These are phyloP conservation scores for Odontomyia ornata DNA, from an alignment of 2,888 invertebrate species.

Conservation along the genomic window DNA sequence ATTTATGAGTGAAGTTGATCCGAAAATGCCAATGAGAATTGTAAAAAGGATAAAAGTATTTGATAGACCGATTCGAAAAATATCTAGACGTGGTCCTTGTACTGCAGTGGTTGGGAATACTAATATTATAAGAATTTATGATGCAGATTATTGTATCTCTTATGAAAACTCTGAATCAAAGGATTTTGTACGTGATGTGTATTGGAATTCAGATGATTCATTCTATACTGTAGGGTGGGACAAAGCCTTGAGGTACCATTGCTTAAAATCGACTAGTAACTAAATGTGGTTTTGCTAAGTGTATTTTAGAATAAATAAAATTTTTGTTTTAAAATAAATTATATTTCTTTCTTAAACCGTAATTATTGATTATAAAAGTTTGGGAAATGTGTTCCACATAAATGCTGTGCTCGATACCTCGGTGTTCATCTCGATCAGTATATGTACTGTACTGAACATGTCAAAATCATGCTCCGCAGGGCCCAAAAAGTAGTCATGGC, in stretches of 20 bases:
- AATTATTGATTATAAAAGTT: too few species aligned
- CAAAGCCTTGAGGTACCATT: slow-evolving; percentile 52
- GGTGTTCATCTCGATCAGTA: too few species aligned
- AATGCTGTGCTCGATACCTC: too few species aligned
- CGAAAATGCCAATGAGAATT: slow-evolving; percentile 52
- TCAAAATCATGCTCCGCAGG: too few species aligned
- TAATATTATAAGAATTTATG: slow-evolving; percentile 53
- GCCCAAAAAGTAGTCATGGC: too few species aligned
- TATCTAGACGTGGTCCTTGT: slow-evolving; percentile 48
- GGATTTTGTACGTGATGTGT: slow-evolving; percentile 53
- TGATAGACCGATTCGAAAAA: slow-evolving; percentile 54
- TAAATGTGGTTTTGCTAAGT: background rate
- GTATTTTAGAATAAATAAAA: too few species aligned
- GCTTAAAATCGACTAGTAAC: slow-evolving; percentile 29
- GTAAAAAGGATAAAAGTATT: slow-evolving; percentile 50
- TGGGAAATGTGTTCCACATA: too few species aligned
- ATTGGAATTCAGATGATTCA: slow-evolving; percentile 51
- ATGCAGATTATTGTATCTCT: slow-evolving; percentile 43
- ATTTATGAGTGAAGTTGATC: slow-evolving; percentile 51
- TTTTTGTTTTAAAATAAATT: too few species aligned
- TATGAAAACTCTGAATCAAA: slow-evolving; percentile 53
- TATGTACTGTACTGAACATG: too few species aligned
- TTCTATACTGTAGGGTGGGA: slow-evolving; percentile 54
- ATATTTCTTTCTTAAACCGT: too few species aligned
- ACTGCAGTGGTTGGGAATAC: slow-evolving; percentile 53